These are phyloP conservation scores for Papilio polytes DNA, from an alignment of 1,140 invertebrate species.

Conservation along the genomic window DNA sequence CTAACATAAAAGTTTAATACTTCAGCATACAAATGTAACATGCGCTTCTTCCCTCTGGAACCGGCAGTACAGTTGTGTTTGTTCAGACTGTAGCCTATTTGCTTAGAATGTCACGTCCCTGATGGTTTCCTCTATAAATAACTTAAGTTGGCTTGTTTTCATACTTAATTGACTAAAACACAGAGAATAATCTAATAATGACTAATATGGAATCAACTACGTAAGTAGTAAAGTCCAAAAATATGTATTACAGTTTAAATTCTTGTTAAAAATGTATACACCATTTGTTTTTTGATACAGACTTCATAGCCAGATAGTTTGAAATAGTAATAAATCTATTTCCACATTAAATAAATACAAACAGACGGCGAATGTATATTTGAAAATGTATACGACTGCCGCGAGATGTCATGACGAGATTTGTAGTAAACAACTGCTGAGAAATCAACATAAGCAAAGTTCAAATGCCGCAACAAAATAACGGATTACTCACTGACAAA, in stretches of 20 bases:
- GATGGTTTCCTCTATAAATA: neutral
- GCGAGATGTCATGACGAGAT: neutral
- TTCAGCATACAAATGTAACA: neutral
- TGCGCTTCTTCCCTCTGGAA: neutral
- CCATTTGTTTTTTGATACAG: too few species aligned
- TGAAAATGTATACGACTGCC: neutral
- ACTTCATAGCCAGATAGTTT: neutral
- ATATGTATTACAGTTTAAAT: too few species aligned
- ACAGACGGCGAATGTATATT: neutral
- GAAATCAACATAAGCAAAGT: neutral
- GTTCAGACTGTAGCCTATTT: conserved; percentile 6
- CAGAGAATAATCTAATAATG: neutral
- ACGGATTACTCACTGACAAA: neutral
- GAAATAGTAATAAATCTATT: neutral
- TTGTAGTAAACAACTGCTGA: neutral
- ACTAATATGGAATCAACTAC: neutral
- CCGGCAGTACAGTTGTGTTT: neutral
- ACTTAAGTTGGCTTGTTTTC: conserved; percentile 1
- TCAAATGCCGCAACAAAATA: neutral
- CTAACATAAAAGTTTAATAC: neutral
- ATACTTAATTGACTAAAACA: neutral
- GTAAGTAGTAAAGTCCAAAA: too few species aligned
- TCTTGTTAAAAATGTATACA: too few species aligned
- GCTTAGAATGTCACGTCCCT: neutral
- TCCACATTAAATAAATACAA: neutral